A percentile compares a stretch with the other conserved stretches of the same genome.
These are phyloP conservation scores for Stegana nigrithorax DNA, from an alignment of 2,888 invertebrate genomes.

Conservation along the genomic window DNA sequence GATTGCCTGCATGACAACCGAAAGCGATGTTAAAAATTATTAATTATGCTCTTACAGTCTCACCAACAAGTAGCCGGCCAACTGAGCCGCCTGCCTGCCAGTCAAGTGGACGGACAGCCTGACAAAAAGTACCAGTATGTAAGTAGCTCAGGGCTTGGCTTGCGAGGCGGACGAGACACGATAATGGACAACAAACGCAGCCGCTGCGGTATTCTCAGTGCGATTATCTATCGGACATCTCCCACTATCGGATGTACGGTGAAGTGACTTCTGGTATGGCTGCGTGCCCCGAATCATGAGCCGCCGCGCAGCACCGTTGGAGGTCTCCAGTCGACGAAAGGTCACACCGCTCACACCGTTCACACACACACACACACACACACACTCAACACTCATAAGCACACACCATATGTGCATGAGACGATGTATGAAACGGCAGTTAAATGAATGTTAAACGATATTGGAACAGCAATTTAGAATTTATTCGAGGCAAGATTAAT, in stretches of 20 bases:
- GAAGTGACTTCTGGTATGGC: constrained; percentile 47
- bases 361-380: too few species aligned
- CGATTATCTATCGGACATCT: constrained; percentile 45
- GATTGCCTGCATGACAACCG: too few species aligned
- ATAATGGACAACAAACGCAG: constrained; percentile 26
- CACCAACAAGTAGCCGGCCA: neutral
- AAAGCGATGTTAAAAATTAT: too few species aligned
- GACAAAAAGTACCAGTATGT: too few species aligned
- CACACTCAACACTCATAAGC: too few species aligned
- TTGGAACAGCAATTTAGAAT: constrained; percentile 55
- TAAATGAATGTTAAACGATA: constrained; percentile 56
- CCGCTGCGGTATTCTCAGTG: constrained; percentile 30
- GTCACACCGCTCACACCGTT: too few species aligned
- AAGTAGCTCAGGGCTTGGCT: too few species aligned
- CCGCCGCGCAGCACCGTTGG: constrained; percentile 25
- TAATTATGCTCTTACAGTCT: constrained; percentile 32
- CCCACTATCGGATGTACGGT: constrained; percentile 35
- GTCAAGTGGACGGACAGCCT: neutral
- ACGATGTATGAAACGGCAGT: constrained; percentile 42
- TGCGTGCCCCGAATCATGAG: constrained; percentile 35
- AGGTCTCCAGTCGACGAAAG: constrained; percentile 29
- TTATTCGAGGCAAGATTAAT: constrained; percentile 58
- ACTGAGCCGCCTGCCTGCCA: constrained; percentile 1
- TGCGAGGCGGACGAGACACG: neutral
- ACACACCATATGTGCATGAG: too few species aligned